Evolutionary conservation across 2,113 vertebrate species (phyloP).

Genomic region (Gracilinanus agilis): DNA sequence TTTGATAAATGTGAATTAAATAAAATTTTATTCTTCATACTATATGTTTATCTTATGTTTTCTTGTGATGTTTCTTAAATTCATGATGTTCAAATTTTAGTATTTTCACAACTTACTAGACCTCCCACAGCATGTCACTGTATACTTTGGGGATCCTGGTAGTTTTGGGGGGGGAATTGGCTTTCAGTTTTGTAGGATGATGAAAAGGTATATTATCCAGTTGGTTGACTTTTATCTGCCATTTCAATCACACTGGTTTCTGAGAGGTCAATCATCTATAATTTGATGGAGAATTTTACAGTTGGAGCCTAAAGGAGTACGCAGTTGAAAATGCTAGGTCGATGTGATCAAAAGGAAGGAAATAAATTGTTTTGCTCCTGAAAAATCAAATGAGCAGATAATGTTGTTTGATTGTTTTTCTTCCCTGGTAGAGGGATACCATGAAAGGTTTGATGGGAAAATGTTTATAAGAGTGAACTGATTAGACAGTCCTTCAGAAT

Average conservation of each 20-base stretch:
- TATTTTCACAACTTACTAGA: background rate
- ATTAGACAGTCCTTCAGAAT: conserved; percentile 33
- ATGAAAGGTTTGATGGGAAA: conserved; percentile 39
- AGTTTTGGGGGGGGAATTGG: conserved; percentile 63
- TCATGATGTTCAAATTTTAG: background rate
- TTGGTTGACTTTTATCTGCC: conserved; percentile 61
- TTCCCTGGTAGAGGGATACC: background rate
- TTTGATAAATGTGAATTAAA: background rate
- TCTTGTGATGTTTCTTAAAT: background rate
- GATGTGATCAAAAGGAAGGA: conserved; percentile 56
- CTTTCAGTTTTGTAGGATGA: conserved; percentile 24
- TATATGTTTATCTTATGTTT: background rate
- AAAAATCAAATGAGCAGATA: conserved; percentile 65
- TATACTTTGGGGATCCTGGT: conserved; percentile 25
- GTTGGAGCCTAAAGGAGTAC: conserved; percentile 50
- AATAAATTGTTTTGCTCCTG: conserved; percentile 49
- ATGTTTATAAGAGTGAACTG: conserved; percentile 14
- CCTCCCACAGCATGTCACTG: conserved; percentile 39
- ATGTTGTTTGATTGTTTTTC: background rate
- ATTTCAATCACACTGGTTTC: conserved; percentile 64
- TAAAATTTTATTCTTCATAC: background rate
- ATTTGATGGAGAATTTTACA: conserved; percentile 72
- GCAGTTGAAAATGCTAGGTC: conserved; percentile 61
- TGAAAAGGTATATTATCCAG: conserved; percentile 45
- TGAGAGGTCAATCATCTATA: conserved; percentile 74